Evolutionary conservation across 2,888 invertebrate species (phyloP).

Genomic region (Monopis laevigella): DNA sequence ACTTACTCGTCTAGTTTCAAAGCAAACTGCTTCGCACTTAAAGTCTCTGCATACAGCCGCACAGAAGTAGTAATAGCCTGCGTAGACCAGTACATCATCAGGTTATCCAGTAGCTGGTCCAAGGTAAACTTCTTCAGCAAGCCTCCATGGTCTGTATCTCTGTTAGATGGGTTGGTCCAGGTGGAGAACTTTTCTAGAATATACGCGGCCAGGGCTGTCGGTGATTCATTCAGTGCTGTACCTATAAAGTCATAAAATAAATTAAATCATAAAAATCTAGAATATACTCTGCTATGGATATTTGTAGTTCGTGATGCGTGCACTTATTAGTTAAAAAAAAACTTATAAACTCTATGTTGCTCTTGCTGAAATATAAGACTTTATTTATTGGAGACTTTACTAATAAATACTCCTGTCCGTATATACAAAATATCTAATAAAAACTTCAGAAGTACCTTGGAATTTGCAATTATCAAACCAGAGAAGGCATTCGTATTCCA

Average conservation of each 20-base stretch:
- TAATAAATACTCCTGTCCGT: no score
- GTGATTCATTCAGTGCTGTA: slow-evolving; percentile 75
- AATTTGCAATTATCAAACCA: no score
- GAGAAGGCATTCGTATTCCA: no score
- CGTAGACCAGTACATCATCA: slow-evolving; percentile 86
- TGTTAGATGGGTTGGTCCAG: slow-evolving; percentile 73
- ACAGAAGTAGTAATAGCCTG: slow-evolving; percentile 78
- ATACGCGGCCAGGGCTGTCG: slow-evolving; percentile 82
- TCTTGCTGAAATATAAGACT: no score
- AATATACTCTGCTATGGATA: background rate
- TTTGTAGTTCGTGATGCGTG: no score
- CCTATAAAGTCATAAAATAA: slow-evolving; percentile 48
- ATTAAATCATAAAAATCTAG: background rate
- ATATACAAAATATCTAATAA: no score
- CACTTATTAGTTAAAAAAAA: no score
- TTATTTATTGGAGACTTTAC: no score
- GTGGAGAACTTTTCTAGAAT: slow-evolving; percentile 85
- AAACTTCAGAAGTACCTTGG: no score
- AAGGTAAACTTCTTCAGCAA: slow-evolving; percentile 70
- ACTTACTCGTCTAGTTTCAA: slow-evolving; percentile 53
- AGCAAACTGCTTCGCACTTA: slow-evolving; percentile 31
- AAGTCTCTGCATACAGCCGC: slow-evolving; percentile 76
- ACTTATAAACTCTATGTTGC: no score
- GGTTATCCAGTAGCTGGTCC: slow-evolving; percentile 79
- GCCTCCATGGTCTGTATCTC: no score